These are phyloP conservation scores for Poeciliopsis presidionis DNA, from an alignment of 2,797 vertebrate species.

Conservation along the genomic window DNA sequence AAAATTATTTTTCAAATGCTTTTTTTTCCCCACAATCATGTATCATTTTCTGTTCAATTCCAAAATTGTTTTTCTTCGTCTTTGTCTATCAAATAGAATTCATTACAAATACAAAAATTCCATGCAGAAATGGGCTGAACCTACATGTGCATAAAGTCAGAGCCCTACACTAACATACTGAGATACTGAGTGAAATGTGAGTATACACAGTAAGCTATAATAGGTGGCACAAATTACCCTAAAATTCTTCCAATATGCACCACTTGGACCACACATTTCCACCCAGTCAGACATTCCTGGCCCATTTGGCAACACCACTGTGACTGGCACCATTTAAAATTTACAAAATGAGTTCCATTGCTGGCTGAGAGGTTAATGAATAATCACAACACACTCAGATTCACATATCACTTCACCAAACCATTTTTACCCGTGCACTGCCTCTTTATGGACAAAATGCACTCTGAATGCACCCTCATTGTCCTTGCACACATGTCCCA, in stretches of 20 bases:
- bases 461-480: conserved; percentile 29
- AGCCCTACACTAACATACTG: not conserved
- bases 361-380: conserved; percentile 49
- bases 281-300: conserved; percentile 30
- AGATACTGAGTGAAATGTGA: not conserved
- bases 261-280: conserved; percentile 21
- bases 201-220: not conserved
- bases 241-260: conserved; percentile 12
- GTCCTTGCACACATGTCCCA: conserved; percentile 44
- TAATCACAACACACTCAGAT: conserved; percentile 45
- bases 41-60: not conserved
- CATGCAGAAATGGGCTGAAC: not conserved
- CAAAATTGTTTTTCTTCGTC: not conserved
- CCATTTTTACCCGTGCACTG: conserved; percentile 22
- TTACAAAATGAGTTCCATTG: conserved; percentile 27
- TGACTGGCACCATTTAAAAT: conserved; percentile 46
- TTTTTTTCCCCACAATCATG: accelerated
- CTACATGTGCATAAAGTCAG: not conserved
- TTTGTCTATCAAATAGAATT: not conserved
- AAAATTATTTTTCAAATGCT: not conserved
- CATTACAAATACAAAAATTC: not conserved
- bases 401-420: conserved; percentile 38
- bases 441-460: conserved; percentile 40
- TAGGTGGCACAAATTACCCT: conserved; percentile 11
- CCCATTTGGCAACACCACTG: conserved; percentile 25